A percentile compares a stretch with the other conserved stretches of the same genome.
Evolutionary conservation across 2,113 vertebrate genomes (phyloP).

Genomic region (Amphiprion ocellaris): DNA sequence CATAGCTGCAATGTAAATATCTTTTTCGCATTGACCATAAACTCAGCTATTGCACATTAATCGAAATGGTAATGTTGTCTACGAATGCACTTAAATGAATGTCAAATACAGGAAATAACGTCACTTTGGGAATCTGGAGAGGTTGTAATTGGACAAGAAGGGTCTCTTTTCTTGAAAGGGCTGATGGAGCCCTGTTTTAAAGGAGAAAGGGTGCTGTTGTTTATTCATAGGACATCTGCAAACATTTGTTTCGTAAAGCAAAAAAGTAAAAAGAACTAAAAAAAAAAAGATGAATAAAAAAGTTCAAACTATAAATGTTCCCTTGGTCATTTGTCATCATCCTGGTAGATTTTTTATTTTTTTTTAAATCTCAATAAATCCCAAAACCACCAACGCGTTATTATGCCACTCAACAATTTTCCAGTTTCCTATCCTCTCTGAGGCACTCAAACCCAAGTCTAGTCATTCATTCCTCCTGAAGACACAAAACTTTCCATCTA

Average conservation of each 20-base stretch:
- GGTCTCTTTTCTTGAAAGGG: constrained; percentile 76
- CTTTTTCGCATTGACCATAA: constrained; percentile 76
- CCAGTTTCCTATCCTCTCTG: not conserved
- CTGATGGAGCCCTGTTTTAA: constrained; percentile 46
- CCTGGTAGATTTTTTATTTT: not conserved
- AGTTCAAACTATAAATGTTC: constrained; percentile 68
- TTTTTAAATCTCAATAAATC: constrained; percentile 2
- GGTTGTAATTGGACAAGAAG: constrained; percentile 71
- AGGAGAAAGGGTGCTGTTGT: constrained; percentile 79
- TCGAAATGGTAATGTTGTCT: constrained; percentile 75
- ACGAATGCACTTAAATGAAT: constrained; percentile 86
- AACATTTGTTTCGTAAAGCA: constrained; percentile 87
- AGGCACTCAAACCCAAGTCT: not conserved
- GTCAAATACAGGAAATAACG: constrained; percentile 74
- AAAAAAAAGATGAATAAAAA: constrained; percentile 80
- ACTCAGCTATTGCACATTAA: constrained; percentile 81
- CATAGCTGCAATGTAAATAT: constrained; percentile 83
- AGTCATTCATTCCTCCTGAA: not conserved
- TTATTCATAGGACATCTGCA: constrained; percentile 87
- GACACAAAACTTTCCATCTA: not conserved
- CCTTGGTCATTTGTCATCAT: constrained; percentile 45
- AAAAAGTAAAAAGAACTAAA: constrained; percentile 79
- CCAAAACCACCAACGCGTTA: not conserved
- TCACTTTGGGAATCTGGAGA: constrained; percentile 79
- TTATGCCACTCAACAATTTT: not conserved